Evolutionary conservation across 2,888 invertebrate genomes (phyloP).

Genomic region (Cinara cedri): DNA sequence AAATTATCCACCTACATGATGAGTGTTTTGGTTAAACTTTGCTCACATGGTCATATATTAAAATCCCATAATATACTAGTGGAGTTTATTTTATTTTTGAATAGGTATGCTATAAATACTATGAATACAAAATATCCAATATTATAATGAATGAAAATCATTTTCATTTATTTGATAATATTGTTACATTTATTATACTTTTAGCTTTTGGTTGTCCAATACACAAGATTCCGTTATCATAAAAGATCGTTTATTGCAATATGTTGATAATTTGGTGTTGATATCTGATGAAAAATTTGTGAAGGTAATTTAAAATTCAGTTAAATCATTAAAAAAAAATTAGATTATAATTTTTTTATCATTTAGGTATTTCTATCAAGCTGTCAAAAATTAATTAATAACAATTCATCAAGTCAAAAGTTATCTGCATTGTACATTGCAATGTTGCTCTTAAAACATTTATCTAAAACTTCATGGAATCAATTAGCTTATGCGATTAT

Average conservation of each 20-base stretch:
- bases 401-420: neutral
- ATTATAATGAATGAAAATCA: neutral
- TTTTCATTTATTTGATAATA: neutral
- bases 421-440: conserved; percentile 27
- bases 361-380: conserved; percentile 27
- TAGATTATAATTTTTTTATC: neutral
- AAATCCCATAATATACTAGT: conserved; percentile 14
- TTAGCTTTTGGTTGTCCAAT: conserved; percentile 31
- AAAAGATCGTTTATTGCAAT: conserved; percentile 32
- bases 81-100: conserved; percentile 37
- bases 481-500: neutral
- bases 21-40: conserved; percentile 44
- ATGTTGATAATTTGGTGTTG: conserved; percentile 25
- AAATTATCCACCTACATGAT: conserved; percentile 34
- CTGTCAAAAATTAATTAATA: conserved; percentile 15
- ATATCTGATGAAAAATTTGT: conserved; percentile 28
- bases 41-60: conserved; percentile 6
- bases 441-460: conserved; percentile 18
- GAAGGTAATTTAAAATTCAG: neutral
- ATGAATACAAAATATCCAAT: too few species aligned
- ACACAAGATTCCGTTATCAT: conserved; percentile 17
- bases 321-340: neutral
- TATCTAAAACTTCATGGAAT: neutral
- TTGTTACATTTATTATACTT: neutral
- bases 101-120: conserved; percentile 3